phyloP scores from a whole-genome alignment of 2,797 vertebrate genomes.

The Lutjanus campechanus region DNA sequence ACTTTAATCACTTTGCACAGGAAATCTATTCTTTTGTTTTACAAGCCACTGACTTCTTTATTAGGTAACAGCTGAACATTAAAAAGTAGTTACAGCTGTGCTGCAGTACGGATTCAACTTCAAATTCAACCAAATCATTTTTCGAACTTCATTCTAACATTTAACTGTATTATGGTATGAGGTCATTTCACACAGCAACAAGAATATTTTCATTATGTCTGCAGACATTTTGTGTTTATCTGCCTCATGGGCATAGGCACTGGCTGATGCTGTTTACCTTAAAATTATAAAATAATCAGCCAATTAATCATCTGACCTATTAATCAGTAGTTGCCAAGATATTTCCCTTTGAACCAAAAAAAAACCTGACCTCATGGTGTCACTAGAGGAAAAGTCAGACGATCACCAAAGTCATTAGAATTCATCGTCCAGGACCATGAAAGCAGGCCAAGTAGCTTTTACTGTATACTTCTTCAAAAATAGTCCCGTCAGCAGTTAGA shows the following conservation, averaged over 20 bases:
- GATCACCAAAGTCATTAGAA: too few relatives aligned
- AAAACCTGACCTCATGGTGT: too few relatives aligned
- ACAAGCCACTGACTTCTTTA: slow-evolving; percentile 9
- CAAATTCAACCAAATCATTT: background rate
- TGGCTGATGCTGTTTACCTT: too few relatives aligned
- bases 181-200: background rate
- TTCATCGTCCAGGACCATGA: too few relatives aligned
- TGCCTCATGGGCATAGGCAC: too few relatives aligned
- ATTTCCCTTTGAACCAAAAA: too few relatives aligned
- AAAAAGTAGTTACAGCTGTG: background rate
- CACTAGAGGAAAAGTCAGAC: too few relatives aligned
- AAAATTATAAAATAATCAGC: too few relatives aligned
- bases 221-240: too few relatives aligned
- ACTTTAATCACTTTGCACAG: background rate
- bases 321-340: too few relatives aligned
- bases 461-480: background rate
- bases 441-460: too few relatives aligned
- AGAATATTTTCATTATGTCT: background rate
- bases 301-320: too few relatives aligned
- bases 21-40: background rate
- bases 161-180: background rate
- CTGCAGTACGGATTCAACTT: background rate
- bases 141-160: background rate
- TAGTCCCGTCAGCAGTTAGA: background rate
- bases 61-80: background rate